A percentile compares a stretch with the other conserved stretches of the same genome.
Evolutionary conservation across 2,797 vertebrate species (phyloP).

Genomic region (Lates japonicus): DNA sequence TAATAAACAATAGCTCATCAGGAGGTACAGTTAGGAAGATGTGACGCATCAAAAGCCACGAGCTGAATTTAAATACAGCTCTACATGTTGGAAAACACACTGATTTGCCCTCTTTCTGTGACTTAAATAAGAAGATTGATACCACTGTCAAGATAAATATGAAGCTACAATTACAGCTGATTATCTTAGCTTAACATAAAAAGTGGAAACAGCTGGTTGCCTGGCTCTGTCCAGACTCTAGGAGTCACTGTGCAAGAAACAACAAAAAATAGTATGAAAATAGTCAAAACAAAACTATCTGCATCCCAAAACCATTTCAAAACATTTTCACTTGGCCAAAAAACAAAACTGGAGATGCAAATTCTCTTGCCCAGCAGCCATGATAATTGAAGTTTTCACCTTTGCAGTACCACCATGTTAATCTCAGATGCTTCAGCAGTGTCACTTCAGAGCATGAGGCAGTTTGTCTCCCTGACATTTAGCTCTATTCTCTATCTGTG

Average conservation of each 20-base stretch:
- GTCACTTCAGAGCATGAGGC: background rate
- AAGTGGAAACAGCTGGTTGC: background rate
- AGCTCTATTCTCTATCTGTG: background rate
- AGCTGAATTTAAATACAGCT: background rate
- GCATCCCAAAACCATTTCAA: no score
- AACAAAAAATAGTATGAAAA: no score
- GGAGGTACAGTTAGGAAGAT: background rate
- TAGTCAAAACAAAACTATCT: no score
- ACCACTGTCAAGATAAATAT: background rate
- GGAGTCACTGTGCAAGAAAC: background rate
- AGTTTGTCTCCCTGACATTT: conserved; percentile 47
- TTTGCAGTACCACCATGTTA: background rate
- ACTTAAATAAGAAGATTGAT: background rate
- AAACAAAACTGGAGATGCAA: no score
- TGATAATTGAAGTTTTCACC: background rate
- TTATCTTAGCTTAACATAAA: background rate
- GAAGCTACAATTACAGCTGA: background rate
- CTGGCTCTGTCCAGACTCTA: no score
- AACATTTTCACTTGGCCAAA: background rate
- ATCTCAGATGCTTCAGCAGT: conserved; percentile 12
- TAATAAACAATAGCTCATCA: conserved; percentile 15
- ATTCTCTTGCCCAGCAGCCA: background rate
- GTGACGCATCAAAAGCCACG: background rate
- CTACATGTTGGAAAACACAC: background rate
- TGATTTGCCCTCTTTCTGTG: background rate